Percentiles rank a stretch among this genome's conserved stretches.
These are phyloP conservation scores for Trilocha varians DNA, from an alignment of 2,888 invertebrate species.

Conservation along the genomic window DNA sequence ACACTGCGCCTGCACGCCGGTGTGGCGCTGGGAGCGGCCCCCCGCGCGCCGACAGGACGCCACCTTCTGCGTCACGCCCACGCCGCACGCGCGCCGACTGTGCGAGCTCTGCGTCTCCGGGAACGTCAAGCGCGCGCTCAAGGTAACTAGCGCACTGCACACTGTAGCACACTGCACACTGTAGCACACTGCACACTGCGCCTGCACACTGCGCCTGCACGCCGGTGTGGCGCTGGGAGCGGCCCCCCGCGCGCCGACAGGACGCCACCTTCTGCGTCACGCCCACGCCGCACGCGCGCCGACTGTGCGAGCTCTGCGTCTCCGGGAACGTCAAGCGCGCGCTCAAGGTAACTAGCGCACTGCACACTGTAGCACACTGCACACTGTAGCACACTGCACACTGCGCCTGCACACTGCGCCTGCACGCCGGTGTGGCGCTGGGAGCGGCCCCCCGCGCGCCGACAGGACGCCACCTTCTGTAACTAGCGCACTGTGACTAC, in stretches of 20 bases:
- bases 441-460: constrained; percentile 78
- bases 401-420: constrained; percentile 98
- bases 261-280: constrained; percentile 48
- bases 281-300: constrained; percentile 67
- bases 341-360: constrained; percentile 73
- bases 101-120: constrained; percentile 98
- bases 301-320: constrained; percentile 98
- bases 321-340: constrained; percentile 98
- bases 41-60: constrained; percentile 46
- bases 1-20: constrained; percentile 97
- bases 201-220: constrained; percentile 99
- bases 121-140: constrained; percentile 97
- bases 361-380: constrained; percentile 56
- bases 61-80: constrained; percentile 36
- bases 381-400: constrained; percentile 83
- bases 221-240: constrained; percentile 99
- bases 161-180: constrained; percentile 58
- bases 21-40: constrained; percentile 98
- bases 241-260: constrained; percentile 55
- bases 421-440: constrained; percentile 99
- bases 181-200: constrained; percentile 90
- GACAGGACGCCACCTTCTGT: constrained; percentile 57
- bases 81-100: constrained; percentile 79
- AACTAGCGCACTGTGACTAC: too few relatives aligned
- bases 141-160: constrained; percentile 47